Percentiles rank a stretch among this genome's conserved stretches.
These are phyloP conservation scores for Himalopsyche tibetana DNA, from an alignment of 2,888 invertebrate genomes.

Conservation along the genomic window DNA sequence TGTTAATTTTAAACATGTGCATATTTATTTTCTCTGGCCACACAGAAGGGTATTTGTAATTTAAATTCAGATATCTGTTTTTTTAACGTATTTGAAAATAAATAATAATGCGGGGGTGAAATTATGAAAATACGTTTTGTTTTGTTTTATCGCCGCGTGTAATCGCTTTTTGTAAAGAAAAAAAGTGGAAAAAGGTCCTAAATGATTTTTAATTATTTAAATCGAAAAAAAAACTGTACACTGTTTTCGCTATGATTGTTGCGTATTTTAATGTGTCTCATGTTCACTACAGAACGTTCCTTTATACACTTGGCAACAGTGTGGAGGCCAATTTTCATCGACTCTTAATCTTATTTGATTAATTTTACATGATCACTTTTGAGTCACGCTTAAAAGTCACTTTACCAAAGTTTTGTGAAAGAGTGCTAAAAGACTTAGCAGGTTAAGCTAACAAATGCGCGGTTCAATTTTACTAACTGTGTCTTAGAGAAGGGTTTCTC, in stretches of 20 bases:
- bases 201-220: conserved; percentile 61
- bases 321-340: too few species aligned
- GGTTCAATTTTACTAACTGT: too few species aligned
- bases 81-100: conserved; percentile 59
- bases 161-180: conserved; percentile 45
- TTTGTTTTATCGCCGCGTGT: conserved; percentile 48
- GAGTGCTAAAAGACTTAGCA: too few species aligned
- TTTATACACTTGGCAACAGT: too few species aligned
- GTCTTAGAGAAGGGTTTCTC: too few species aligned
- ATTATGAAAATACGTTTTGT: conserved; percentile 53
- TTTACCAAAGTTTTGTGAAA: too few species aligned
- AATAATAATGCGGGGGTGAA: conserved; percentile 54
- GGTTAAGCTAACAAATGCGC: too few species aligned
- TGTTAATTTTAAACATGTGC: conserved; percentile 60
- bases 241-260: conserved; percentile 45
- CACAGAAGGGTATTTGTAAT: conserved; percentile 63
- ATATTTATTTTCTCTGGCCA: conserved; percentile 59
- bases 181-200: conserved; percentile 48
- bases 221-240: conserved; percentile 33
- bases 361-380: too few species aligned
- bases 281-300: too few species aligned
- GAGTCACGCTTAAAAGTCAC: too few species aligned
- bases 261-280: background rate
- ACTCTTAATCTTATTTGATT: too few species aligned
- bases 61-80: conserved; percentile 64